Evolutionary conservation across 2,113 vertebrate species (phyloP), one percentile per base, ranked within the genome.

Genomic region (Caranx melampygus): DNA sequence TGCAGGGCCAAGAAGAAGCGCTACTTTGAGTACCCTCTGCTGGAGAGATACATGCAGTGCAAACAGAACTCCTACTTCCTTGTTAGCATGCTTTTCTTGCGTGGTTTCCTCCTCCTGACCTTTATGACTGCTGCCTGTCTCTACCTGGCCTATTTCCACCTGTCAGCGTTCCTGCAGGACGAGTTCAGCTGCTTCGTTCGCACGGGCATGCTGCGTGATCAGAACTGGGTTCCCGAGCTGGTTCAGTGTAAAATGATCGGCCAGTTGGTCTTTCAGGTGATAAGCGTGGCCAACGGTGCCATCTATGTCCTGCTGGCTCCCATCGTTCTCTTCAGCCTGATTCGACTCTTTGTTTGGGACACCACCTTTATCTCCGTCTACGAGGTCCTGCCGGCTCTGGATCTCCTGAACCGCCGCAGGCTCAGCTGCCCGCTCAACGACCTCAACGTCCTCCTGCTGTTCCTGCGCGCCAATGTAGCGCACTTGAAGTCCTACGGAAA

Each of bases 21-120:
- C 2, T 99, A 98, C 84, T 99, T 99, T n/a, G 97, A 99, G 87
- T 99, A 98, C 88, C 97, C 98, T 0, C 88, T 99, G 58, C 94
- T 99, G 88, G 97, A 99, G 93, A 93, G 96, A 83, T 99, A 99
- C 92, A 92, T 99, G 89, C 89, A 93, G 42, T 96, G 96, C 93
- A 99, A 99, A 91, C 97, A 99, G 57, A 94, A 90, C 1, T 94
- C 97, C 47, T 97, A 98, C 58, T 95, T 95, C 81, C 93, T 99
- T 4, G 96, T 95, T 16, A 93, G 93, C 85, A 94, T 96, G 93
- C 97, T 98, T 69, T 94, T 99, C 87, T 81, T 99, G 88, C 92
- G 96, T 34, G 97, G 98, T 60, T 92, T 97, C 68, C 95, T 99
- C 34, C 90, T 97, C 54, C 94, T 99, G 44, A 92, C 95, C 67